These are phyloP conservation scores for Meloe dianella DNA, from an alignment of 2,888 invertebrate genomes.

Conservation along the genomic window DNA sequence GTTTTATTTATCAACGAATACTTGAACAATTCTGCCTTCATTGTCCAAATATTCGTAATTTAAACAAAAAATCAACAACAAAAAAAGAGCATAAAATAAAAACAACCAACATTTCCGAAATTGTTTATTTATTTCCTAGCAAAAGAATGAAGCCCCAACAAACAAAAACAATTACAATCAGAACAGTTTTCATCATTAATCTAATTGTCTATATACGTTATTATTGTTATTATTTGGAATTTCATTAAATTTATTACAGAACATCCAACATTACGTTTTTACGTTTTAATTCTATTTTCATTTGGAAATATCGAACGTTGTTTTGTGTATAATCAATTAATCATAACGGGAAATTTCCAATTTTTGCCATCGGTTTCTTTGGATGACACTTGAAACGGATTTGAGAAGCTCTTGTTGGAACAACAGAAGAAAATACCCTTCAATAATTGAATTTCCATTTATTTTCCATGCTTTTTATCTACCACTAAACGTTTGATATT, in stretches of 20 bases:
- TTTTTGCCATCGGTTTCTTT: not conserved
- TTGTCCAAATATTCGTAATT: conserved; percentile 44
- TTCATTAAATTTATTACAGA: conserved; percentile 9
- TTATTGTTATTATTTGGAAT: not conserved
- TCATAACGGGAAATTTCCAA: not conserved
- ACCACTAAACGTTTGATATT: conserved; percentile 18
- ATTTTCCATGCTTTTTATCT: too few species aligned
- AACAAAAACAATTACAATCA: conserved; percentile 41
- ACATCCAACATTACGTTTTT: conserved; percentile 33
- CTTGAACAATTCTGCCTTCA: conserved; percentile 48
- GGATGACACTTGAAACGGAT: not conserved
- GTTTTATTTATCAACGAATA: conserved; percentile 28
- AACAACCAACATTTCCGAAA: conserved; percentile 31
- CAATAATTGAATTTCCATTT: not conserved
- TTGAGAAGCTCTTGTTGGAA: not conserved
- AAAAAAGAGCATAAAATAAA: conserved; percentile 24
- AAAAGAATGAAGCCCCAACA: too few species aligned
- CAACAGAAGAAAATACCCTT: not conserved
- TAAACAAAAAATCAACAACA: not conserved
- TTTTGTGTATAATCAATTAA: conserved; percentile 10
- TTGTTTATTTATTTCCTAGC: conserved; percentile 40
- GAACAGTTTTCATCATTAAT: conserved; percentile 28
- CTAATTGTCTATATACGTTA: conserved; percentile 24
- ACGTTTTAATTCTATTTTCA: not conserved
- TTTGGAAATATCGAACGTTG: conserved; percentile 25